phyloP scores from a whole-genome alignment of 2,797 vertebrate species.

The Columba guinea region DNA sequence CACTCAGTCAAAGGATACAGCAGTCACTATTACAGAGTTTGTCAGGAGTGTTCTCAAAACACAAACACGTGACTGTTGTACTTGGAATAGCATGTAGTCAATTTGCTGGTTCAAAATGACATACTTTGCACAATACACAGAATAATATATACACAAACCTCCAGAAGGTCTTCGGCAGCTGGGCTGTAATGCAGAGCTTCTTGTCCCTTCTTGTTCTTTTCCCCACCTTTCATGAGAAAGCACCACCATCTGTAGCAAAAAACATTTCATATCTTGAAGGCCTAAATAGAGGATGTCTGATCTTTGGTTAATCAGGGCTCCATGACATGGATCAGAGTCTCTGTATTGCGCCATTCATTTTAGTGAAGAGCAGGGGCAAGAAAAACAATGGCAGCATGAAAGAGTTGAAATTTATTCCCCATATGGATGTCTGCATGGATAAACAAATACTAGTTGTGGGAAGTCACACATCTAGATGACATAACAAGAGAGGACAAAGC shows the following conservation, averaged over 20 bases:
- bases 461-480: neutral
- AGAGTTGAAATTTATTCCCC: neutral
- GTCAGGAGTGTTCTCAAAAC: neutral
- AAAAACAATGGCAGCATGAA: neutral
- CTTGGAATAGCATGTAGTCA: neutral
- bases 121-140: neutral
- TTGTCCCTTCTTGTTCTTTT: neutral
- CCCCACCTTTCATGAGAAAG: neutral
- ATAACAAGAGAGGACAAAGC: neutral
- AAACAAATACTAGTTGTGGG: neutral
- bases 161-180: neutral
- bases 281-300: neutral
- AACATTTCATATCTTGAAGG: neutral
- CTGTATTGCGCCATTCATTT: neutral
- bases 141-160: neutral
- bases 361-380: neutral
- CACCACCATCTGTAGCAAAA: neutral
- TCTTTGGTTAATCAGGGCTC: neutral
- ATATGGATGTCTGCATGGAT: neutral
- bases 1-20: neutral
- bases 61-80: neutral
- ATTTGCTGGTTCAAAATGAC: neutral
- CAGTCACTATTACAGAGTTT: neutral
- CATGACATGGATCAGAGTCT: neutral
- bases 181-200: neutral